Base-by-base conservation (phyloP, 2,113 vertebrate genomes). In the Sturnus vulgaris region DNA sequence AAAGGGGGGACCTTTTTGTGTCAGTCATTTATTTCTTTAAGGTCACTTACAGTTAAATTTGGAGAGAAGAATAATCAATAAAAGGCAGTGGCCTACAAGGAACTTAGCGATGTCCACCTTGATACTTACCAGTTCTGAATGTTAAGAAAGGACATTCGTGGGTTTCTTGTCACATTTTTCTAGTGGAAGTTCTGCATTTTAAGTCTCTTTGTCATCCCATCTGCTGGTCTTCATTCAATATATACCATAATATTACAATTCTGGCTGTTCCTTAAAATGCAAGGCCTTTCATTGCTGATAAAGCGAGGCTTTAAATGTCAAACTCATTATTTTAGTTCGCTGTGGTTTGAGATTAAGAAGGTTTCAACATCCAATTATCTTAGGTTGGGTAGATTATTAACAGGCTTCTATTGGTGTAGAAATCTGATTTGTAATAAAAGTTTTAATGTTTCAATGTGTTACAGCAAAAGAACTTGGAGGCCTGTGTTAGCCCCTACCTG, bases 401-500 rank as follows among this genome's bases (percentile, higher is more conserved):
- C 79, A 85, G 42, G 9, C 14, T 82, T 89, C 17, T 90, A 2
- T 72, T 70, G 75, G 19, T 60, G 37, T 64, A 63, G 68, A 75
- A 78, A 46, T 57, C 28, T 75, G 23, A 73, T 37, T 61, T 69
- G 27, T 80, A 82, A 52, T 60, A 83, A 23, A 93, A 68, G 25
- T 46, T 78, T 66, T 77, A 37, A 59, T 22, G 78, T 98, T 97
- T 85, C 92, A 25, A 93, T 70, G 64, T 78, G 23, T 88, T 92
- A 52, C 94, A 98, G 98, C 95, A 96, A 76, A 96, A 82, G 80
- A 97, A 96, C 79, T 85, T 98, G 91, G 99, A 99, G 96, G 97
- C 97, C 1, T 97, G 93, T 37, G 87, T 98, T 49, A 97, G 98
- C 44, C 98, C 98, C 5, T 98, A 98, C 91, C 97, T 99, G 96